Evolutionary conservation across 2,113 vertebrate species (phyloP).

Genomic region (Corapipo altera): DNA sequence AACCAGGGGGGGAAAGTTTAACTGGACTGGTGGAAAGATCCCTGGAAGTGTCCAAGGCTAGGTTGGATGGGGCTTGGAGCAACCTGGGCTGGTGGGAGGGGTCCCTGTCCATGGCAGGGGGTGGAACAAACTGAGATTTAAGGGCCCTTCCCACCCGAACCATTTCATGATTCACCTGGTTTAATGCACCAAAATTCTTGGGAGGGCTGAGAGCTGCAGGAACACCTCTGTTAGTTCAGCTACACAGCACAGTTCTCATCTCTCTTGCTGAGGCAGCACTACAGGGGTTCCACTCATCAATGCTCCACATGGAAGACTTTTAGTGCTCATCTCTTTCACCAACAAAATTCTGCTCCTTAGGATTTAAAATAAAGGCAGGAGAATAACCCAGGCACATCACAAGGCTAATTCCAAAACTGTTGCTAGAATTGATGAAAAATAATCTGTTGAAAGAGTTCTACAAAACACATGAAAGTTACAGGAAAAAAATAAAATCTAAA

Average conservation of each 20-base stretch:
- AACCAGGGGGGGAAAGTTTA: background rate
- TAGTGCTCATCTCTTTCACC: background rate
- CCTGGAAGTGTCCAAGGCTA: background rate
- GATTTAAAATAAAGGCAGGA: background rate
- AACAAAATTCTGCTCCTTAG: background rate
- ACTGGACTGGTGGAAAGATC: background rate
- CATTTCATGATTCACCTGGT: background rate
- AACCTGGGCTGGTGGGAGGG: fast-evolving
- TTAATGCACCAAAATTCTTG: background rate
- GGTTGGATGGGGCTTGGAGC: background rate
- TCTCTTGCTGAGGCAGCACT: background rate
- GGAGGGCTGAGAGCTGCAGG: background rate
- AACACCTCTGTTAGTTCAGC: background rate
- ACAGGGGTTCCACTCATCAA: background rate
- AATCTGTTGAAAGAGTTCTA: background rate
- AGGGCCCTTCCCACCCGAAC: background rate
- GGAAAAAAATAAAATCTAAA: background rate
- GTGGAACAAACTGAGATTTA: background rate
- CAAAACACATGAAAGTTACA: background rate
- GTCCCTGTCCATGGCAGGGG: background rate
- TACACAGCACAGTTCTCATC: background rate
- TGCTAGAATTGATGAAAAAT: background rate
- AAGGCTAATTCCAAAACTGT: background rate
- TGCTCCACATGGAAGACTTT: background rate
- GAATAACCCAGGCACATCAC: background rate